These are phyloP conservation scores for Drosophila obscura DNA, from an alignment of 1,140 invertebrate species.

Conservation along the genomic window DNA sequence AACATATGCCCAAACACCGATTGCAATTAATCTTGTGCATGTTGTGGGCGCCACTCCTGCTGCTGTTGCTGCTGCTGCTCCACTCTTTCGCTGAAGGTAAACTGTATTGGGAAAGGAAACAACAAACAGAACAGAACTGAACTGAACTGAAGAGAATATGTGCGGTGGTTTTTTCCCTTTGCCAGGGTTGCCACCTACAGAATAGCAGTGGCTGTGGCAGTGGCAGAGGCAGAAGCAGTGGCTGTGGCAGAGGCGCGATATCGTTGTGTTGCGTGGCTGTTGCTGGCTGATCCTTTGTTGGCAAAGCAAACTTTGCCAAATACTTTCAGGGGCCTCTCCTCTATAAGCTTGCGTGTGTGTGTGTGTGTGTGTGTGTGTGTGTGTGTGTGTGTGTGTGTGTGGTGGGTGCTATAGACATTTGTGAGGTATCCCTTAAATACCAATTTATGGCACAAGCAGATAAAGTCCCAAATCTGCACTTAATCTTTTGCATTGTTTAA, in stretches of 20 bases:
- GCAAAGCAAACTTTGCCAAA: conserved; percentile 70
- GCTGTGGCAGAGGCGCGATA: neutral
- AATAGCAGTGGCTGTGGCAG: conserved; percentile 12
- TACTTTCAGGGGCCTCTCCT: conserved; percentile 57
- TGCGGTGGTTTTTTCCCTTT: conserved; percentile 23
- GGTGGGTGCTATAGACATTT: conserved; percentile 74
- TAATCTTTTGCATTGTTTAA: conserved; percentile 84
- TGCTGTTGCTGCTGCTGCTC: neutral
- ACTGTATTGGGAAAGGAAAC: conserved; percentile 77
- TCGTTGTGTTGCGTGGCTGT: conserved; percentile 35
- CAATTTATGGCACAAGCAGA: conserved; percentile 84
- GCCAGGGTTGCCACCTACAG: conserved; percentile 37
- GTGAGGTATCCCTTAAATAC: conserved; percentile 84
- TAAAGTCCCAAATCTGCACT: conserved; percentile 84
- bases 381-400: conserved; percentile 27
- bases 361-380: neutral
- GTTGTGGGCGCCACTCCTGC: conserved; percentile 20
- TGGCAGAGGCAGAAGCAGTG: conserved; percentile 1
- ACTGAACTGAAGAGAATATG: neutral
- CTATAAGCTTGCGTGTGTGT: conserved; percentile 7
- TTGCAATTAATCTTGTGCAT: conserved; percentile 81
- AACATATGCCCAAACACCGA: conserved; percentile 82
- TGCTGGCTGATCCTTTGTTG: conserved; percentile 74
- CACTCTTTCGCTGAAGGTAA: conserved; percentile 6
- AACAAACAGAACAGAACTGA: conserved; percentile 52